Evolutionary conservation across 2,797 vertebrate genomes (phyloP), one percentile per base, ranked within the genome.

Genomic region (Melanotaenia boesemani): DNA sequence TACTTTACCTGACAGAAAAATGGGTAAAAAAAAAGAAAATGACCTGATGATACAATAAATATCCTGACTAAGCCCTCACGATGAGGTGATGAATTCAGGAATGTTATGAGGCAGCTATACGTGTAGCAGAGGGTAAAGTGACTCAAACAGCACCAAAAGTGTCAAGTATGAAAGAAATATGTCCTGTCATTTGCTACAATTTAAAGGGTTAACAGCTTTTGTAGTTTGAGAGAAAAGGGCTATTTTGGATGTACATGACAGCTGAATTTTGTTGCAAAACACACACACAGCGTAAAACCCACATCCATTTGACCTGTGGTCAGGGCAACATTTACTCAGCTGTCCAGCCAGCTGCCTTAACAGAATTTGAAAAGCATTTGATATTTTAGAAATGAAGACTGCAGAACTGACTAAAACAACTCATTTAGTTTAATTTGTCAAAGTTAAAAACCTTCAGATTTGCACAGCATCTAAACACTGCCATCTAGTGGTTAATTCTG

Each of bases 401-500:
- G 9, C 48, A 20, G 13, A 30, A 56, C 32, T 65, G 34, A 41
- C 32, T 16, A 5, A 32, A 26, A 2, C 22, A 56, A 46, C 22
- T 37, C 63, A 34, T 58, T 16, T 79, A 13, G 60, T 59, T 50
- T 63, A 18, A 28, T 57, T 30, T 54, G 1, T 10, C n/a, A 55
- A 54, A 13, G 8, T 12, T 10, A 1, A 60, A 56, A 44, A 18
- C 18, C 50, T 36, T 64, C 13, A 52, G 9, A 16, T 57, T 63
- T 58, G 10, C 24, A 44, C 4, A 1, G 77, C 0, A 37, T 1
- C 6, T 50, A 3, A 84, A 24, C 64, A 68, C 78, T 90, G 84
- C 87, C 90, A 79, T 71, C 91, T 84, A 78, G 89, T 88, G 92
- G 84, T 26, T 63, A 0, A 1, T 8, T 2, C 20, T 39, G 11